Evolutionary conservation across 2,797 vertebrate species (phyloP).

Genomic region (Spatula clypeata): DNA sequence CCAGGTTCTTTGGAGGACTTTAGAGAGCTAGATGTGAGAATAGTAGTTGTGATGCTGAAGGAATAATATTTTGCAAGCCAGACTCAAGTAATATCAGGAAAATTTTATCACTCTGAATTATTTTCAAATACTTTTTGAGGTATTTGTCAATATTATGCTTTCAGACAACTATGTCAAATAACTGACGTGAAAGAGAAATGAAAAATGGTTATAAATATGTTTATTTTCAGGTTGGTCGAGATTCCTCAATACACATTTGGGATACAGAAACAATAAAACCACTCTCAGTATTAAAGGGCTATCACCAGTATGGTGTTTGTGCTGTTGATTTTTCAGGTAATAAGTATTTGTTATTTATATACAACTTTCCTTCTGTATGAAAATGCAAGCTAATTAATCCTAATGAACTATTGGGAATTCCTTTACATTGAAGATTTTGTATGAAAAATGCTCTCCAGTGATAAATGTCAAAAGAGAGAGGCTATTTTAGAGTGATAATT

Average conservation of each 20-base stretch:
- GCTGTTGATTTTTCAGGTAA: conserved; percentile 98
- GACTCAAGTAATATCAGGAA: neutral
- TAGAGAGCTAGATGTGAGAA: neutral
- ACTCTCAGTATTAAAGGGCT: conserved; percentile 95
- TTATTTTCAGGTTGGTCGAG: conserved; percentile 92
- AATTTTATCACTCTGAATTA: neutral
- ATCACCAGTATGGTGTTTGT: conserved; percentile 96
- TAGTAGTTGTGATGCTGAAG: neutral
- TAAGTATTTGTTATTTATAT: conserved; percentile 54
- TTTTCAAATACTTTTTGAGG: neutral
- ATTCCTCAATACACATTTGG: conserved; percentile 96
- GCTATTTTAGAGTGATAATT: neutral
- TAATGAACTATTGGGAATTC: neutral
- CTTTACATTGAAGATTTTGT: neutral
- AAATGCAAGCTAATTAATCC: neutral
- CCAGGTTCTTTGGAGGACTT: neutral
- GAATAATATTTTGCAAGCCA: neutral
- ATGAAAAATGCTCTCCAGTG: neutral
- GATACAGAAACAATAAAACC: conserved; percentile 96
- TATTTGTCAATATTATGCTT: neutral
- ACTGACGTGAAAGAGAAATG: neutral
- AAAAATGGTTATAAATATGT: neutral
- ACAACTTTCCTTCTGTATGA: neutral
- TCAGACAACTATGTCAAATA: neutral
- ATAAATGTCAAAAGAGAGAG: neutral